Conservation (phyloP, 2,888 invertebrate species). For the Brachyptera risi region DNA sequence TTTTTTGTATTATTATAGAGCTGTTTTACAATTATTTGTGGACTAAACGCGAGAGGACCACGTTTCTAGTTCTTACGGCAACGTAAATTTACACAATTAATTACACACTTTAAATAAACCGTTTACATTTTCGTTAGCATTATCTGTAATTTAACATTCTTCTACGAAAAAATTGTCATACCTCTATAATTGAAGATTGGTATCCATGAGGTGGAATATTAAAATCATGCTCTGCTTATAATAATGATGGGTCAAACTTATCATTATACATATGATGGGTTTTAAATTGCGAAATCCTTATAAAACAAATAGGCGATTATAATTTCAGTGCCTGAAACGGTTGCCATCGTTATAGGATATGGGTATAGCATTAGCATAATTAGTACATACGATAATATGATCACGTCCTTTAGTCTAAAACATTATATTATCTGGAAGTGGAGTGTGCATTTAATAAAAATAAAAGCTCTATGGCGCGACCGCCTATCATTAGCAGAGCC, state of each 20-base stretch:
- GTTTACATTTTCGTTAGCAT: neutral
- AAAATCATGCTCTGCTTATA: neutral
- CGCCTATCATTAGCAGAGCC: too few relatives aligned
- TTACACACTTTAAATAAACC: neutral
- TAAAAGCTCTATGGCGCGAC: too few relatives aligned
- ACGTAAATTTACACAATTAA: slow-evolving; percentile 15
- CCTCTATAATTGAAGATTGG: neutral
- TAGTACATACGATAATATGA: slow-evolving; percentile 26
- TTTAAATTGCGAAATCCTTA: neutral
- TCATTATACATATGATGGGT: neutral
- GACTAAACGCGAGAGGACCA: slow-evolving; percentile 8
- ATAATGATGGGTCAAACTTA: neutral
- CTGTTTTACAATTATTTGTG: slow-evolving; percentile 14
- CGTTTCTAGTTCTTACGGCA: neutral
- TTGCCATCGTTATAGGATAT: slow-evolving; percentile 9
- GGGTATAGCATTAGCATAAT: slow-evolving; percentile 26
- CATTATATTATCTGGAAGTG: too few relatives aligned
- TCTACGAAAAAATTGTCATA: neutral
- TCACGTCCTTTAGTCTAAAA: too few relatives aligned
- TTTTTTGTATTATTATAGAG: slow-evolving; percentile 15
- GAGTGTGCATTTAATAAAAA: too few relatives aligned
- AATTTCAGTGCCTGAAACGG: neutral
- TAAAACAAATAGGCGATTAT: slow-evolving; percentile 1
- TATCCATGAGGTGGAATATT: neutral
- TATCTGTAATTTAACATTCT: slow-evolving; percentile 5